Evolutionary conservation across 2,797 vertebrate genomes (phyloP), one percentile per base, ranked within the genome.

Genomic region (Eidolon dupreanum): DNA sequence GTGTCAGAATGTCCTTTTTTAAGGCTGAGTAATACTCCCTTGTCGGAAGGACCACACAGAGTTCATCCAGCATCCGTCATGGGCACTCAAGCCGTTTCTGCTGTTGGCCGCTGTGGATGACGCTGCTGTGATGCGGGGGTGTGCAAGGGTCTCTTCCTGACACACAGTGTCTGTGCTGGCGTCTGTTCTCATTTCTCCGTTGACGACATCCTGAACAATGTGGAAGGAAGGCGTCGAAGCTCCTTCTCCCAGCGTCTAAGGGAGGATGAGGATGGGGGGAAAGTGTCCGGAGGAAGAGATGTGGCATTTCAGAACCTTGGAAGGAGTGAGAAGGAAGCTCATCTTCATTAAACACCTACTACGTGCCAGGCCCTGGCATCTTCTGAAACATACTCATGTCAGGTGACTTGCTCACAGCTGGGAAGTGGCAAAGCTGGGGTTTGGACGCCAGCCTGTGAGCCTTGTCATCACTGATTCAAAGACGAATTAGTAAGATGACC

Each of bases 41-140:
- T 26, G 63, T 38, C n/a, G 46, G 49, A 36, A 0, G 63, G 63
- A 41, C 16, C 82, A 26, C 43, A 1, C 16, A 7, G 61, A 65
- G 43, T 36, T 51, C 6, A 51, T 36, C 41, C 19, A 6, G 4
- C 20, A 5, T 26, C 20, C 0, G 0, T 3, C 6, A 0, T 13
- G 51, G 33, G 59, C 20, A 0, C 1, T 28, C 3, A 1, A 17
- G 49, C 1, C 7, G 3, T 19, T 31, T 15, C 59, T 15, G 26
- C 28, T 20, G 19, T 16, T 8, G 53, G 28, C 16, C 6, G 1
- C 24, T 41, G 74, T 20, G 51, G 26, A 13, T 17, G 2, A 38
- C 11, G 51, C 71, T 49, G 41, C 13, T 31, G 7, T 51, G 53
- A 26, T n/a, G 53, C 33, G 19, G 1, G 36, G 16, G 63, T 20